Base-by-base conservation (phyloP, 2,797 vertebrate genomes). In the Onychomys torridus region DNA sequence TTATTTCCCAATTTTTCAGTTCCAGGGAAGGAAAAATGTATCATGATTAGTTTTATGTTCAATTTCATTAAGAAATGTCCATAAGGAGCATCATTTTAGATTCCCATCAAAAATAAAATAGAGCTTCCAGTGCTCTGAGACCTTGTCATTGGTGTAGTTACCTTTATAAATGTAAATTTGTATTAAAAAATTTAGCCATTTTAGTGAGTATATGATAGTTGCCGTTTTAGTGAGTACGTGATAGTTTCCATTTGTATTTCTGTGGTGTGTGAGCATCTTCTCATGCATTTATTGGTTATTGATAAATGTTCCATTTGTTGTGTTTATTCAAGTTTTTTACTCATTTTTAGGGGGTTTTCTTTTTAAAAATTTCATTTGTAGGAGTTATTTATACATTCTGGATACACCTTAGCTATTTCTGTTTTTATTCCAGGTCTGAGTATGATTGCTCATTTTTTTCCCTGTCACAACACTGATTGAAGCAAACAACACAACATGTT, bases 401-500 rank as follows among this genome's bases (percentile, higher is more conserved):
- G 76, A 87, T 79, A 96, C 14, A 95, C 52, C 63, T 55, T 84
- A 55, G 52, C 14, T 67, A n/a, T 82, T 49, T 91, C n/a, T 63
- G 43, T 91, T 93, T 85, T 95, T 21, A 27, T 91, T 27, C 43
- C 71, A 90, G 49, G 71, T 43, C 65, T 40, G 71, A 43, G 73
- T 29, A 89, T 96, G 14, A 91, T 55, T 92, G 88, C 92, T 86
- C 46, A 82, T 76, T 91, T 96, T 88, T 69, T 40, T 73, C 6
- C 5, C 11, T 98, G 98, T 99, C 76, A 90, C 98, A 98, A 94
- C 98, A 96, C 99, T 37, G 97, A 99, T 98, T 98, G 99, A 99
- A 98, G 98, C 94, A 0, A 96, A 95, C 98, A 98, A 98, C 98
- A 98, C 98, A 93, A 98, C 98, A 94, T 0, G 96, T 98, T 98